phyloP scores from a whole-genome alignment of 2,797 vertebrate species.

The Anabas testudineus region DNA sequence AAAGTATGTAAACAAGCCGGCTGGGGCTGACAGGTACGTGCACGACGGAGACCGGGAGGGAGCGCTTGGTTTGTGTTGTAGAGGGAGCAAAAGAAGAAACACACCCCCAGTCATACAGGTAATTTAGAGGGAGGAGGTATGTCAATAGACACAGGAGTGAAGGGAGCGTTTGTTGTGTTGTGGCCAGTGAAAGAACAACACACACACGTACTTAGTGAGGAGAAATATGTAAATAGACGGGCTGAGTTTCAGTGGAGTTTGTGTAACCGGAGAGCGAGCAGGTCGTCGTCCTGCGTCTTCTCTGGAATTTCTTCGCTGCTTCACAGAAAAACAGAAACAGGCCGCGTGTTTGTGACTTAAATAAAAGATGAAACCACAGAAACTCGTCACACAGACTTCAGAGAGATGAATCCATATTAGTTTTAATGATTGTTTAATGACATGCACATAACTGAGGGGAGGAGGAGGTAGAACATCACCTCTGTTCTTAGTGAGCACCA shows the following conservation, averaged over 20 bases:
- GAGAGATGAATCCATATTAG: too few species aligned
- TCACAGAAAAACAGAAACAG: background rate
- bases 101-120: slow-evolving; percentile 34
- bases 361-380: slow-evolving; percentile 11
- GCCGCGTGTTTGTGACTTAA: background rate
- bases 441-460: too few species aligned
- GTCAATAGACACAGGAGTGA: slow-evolving; percentile 49
- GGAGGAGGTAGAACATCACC: too few species aligned
- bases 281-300: background rate
- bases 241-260: slow-evolving; percentile 7
- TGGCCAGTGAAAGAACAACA: slow-evolving; percentile 50
- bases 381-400: too few species aligned
- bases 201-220: slow-evolving; percentile 56
- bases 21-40: slow-evolving; percentile 41
- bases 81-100: background rate
- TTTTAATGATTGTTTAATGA: too few species aligned
- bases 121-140: slow-evolving; percentile 54
- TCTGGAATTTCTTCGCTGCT: background rate
- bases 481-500: too few species aligned
- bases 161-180: slow-evolving; percentile 62
- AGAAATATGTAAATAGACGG: slow-evolving; percentile 58
- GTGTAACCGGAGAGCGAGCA: slow-evolving; percentile 20
- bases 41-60: slow-evolving; percentile 17
- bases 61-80: slow-evolving; percentile 43
- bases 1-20: slow-evolving; percentile 75